Evolutionary conservation across 2,113 vertebrate genomes (phyloP).

Genomic region (Melanerpes formicivorus): DNA sequence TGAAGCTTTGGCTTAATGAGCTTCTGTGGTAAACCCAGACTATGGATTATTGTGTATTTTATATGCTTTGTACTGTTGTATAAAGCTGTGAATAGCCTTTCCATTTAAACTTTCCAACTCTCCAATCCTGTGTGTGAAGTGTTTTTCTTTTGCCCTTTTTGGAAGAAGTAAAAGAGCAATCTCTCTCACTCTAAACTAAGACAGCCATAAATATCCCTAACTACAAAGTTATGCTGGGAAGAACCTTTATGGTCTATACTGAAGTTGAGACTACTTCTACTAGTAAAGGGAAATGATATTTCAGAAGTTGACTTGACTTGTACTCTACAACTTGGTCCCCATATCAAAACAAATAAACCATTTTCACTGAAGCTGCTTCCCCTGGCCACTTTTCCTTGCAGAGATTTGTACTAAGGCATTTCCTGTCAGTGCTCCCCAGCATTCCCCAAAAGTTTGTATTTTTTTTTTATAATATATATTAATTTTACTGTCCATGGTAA

Average conservation of each 20-base stretch:
- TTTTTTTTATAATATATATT: conserved; percentile 60
- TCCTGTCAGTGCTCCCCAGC: conserved; percentile 62
- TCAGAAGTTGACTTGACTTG: background rate
- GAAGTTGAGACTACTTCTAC: background rate
- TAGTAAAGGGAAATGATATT: background rate
- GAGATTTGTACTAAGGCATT: conserved; percentile 43
- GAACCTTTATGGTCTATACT: background rate
- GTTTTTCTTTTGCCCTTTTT: too few relatives aligned
- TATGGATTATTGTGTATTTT: too few relatives aligned
- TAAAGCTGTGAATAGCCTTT: too few relatives aligned
- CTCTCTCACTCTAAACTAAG: too few relatives aligned
- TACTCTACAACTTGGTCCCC: background rate
- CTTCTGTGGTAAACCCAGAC: too few relatives aligned
- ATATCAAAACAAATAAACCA: conserved; percentile 60
- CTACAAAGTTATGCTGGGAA: background rate
- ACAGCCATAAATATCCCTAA: background rate
- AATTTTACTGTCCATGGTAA: conserved; percentile 66
- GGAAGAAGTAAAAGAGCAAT: too few relatives aligned
- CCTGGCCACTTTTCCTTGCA: conserved; percentile 20
- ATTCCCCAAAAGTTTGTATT: conserved; percentile 48
- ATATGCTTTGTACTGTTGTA: too few relatives aligned
- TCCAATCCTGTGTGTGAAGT: too few relatives aligned
- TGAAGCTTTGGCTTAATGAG: too few relatives aligned
- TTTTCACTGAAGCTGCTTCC: conserved; percentile 41
- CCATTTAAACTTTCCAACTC: too few relatives aligned